Conservation (phyloP, 2,113 vertebrate genomes). For the Chionomys nivalis region DNA sequence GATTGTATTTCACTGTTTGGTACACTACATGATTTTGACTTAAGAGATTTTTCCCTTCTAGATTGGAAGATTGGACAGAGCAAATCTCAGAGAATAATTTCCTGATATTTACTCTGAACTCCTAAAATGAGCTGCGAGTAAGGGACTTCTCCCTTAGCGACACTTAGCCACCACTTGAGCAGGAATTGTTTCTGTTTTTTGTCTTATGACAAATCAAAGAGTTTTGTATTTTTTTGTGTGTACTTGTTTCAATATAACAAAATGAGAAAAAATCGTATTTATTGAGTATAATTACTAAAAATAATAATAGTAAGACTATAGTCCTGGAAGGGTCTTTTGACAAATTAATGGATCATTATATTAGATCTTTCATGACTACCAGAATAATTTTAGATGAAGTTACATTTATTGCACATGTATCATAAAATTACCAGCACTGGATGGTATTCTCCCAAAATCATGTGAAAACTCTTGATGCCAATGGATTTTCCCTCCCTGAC, state of each 20-base stretch:
- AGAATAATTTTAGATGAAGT: neutral
- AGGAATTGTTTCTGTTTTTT: neutral
- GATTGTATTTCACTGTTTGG: neutral
- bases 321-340: no score
- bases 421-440: neutral
- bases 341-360: neutral
- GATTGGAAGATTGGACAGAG: neutral
- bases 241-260: neutral
- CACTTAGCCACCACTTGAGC: neutral
- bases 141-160: no score
- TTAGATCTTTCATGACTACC: neutral
- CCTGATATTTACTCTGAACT: neutral
- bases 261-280: neutral
- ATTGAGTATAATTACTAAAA: neutral
- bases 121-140: neutral
- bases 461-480: neutral
- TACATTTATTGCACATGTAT: neutral
- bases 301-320: neutral
- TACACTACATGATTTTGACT: neutral
- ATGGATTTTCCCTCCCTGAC: neutral
- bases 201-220: neutral
- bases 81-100: neutral
- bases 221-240: neutral
- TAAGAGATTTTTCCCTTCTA: neutral
- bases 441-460: neutral